phyloP scores from a whole-genome alignment of 2,113 vertebrate genomes.

The Eleginops maclovinus region DNA sequence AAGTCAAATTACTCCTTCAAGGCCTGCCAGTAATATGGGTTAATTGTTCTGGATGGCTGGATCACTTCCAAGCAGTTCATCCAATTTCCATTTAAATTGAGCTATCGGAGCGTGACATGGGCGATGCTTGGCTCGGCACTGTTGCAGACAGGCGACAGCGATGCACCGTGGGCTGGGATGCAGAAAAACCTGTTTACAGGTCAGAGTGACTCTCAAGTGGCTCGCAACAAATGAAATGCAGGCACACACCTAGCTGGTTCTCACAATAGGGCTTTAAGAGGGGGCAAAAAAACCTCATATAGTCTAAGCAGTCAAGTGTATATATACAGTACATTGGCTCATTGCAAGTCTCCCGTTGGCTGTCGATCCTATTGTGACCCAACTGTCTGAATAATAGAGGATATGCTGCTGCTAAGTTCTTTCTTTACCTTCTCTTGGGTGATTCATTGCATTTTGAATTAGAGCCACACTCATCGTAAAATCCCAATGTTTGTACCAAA shows the following conservation, averaged over 20 bases:
- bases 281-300: conserved; percentile 17
- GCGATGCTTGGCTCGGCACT: conserved; percentile 47
- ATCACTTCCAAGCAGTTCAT: conserved; percentile 84
- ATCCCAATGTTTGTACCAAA: neutral
- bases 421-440: conserved; percentile 6
- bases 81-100: conserved; percentile 86
- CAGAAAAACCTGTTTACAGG: conserved; percentile 70
- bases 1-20: conserved; percentile 79
- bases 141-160: conserved; percentile 57
- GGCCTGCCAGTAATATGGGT: conserved; percentile 80
- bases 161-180: conserved; percentile 35
- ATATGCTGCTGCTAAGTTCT: conserved; percentile 27
- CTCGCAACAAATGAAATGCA: conserved; percentile 50
- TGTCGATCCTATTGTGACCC: conserved; percentile 19
- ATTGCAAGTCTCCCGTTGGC: conserved; percentile 27
- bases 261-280: conserved; percentile 45
- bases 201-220: conserved; percentile 52
- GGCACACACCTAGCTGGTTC: conserved; percentile 55
- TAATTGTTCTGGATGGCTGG: conserved; percentile 85
- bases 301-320: conserved; percentile 42
- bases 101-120: conserved; percentile 78
- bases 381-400: conserved; percentile 24
- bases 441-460: neutral
- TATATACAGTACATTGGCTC: conserved; percentile 15
- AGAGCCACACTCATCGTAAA: conserved; percentile 5